Base-by-base conservation (phyloP, 2,113 vertebrate genomes). In the Electrona antarctica region DNA sequence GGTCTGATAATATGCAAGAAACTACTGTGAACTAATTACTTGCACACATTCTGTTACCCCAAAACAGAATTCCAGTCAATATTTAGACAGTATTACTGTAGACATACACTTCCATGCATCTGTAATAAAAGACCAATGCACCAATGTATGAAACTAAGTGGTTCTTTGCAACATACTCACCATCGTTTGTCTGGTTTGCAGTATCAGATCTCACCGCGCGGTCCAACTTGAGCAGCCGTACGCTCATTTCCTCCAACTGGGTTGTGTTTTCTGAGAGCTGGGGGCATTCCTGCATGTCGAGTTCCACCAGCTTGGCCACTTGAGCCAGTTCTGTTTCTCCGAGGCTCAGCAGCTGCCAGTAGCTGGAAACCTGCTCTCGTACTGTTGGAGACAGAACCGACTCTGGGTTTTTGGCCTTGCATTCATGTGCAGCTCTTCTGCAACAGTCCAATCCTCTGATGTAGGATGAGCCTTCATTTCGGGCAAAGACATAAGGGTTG, bases 271-370 rank as follows among this genome's bases (percentile, higher is more conserved):
- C 70, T 47, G 79, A 72, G n/a, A 91, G 76, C 0, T 10, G 57
- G 51, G 67, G 77, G 74, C 68, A 85, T 13, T 89, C 89, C 70
- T 87, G 59, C n/a, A 48, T 83, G 68, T 52, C 79, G 29, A 28
- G 60, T 62, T 67, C 80, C 13, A 90, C 29, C 21, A 92, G 45
- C 21, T 69, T 77, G 29, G 88, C 81, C 45, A 91, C 82, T 73
- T 77, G 69, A 66, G 85, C 78, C 64, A 90, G 50, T 61, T 91
- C 86, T 0, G 6, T 7, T 48, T 88, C 82, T 68, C 41, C 65
- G 6, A 92, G 86, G 70, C 85, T 90, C 86, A 92, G 77, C 8
- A 92, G 76, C 70, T 92, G 91, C 88, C 91, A 91, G 77, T 82
- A 90, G 60, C 76, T 69, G 62, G 88, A 87, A 29, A 92, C 84